Evolutionary conservation across 2,797 vertebrate genomes (phyloP).

Genomic region (Etheostoma perlongum): DNA sequence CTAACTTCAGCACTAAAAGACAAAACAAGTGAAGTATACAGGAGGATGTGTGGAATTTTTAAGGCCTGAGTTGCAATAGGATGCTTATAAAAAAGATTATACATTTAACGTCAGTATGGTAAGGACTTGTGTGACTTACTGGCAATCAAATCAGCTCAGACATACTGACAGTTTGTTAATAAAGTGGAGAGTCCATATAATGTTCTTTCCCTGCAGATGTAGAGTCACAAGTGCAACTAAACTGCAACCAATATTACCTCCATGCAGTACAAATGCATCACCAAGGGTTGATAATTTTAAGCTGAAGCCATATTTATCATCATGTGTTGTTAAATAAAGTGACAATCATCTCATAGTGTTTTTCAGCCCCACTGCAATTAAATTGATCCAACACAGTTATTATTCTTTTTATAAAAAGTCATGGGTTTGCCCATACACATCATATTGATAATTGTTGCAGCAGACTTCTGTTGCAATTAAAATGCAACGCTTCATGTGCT

Average conservation of each 20-base stretch:
- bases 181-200: too few relatives aligned
- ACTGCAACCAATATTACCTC: too few relatives aligned
- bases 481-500: slow-evolving; percentile 21
- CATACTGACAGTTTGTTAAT: too few relatives aligned
- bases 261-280: too few relatives aligned
- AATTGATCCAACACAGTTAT: slow-evolving; percentile 11
- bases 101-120: too few relatives aligned
- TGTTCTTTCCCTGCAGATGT: too few relatives aligned
- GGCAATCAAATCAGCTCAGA: too few relatives aligned
- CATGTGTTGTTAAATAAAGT: background rate
- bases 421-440: background rate
- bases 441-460: slow-evolving; percentile 16
- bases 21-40: background rate
- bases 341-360: background rate
- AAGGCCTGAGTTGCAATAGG: too few relatives aligned
- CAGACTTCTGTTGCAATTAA: slow-evolving; percentile 21
- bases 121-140: too few relatives aligned
- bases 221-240: too few relatives aligned
- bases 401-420: background rate
- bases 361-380: too few relatives aligned
- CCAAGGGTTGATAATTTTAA: background rate
- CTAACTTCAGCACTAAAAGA: background rate
- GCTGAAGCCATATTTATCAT: background rate
- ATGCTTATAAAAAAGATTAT: too few relatives aligned
- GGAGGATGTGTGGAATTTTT: background rate